These are phyloP conservation scores for Lepidurus arcticus DNA, from an alignment of 1,140 invertebrate genomes.

Conservation along the genomic window DNA sequence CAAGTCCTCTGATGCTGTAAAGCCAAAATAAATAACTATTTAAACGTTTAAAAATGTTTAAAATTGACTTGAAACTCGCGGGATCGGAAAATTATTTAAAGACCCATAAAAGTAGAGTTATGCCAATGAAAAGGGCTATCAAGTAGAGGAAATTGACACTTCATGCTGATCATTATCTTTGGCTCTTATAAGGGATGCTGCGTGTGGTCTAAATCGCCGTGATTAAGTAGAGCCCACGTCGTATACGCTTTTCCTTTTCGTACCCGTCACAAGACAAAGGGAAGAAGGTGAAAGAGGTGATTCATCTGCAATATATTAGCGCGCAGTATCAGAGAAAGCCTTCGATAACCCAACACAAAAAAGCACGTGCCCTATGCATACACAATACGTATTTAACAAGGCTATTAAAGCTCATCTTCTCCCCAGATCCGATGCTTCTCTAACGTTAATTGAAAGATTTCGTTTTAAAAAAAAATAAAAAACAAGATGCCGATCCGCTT, in stretches of 20 bases:
- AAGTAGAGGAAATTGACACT: constrained; percentile 15
- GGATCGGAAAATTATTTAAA: neutral
- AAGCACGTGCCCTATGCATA: neutral
- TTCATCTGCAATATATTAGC: constrained; percentile 19
- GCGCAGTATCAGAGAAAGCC: neutral
- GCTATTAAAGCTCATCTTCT: constrained; percentile 15
- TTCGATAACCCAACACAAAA: neutral
- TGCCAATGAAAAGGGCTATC: constrained; percentile 12
- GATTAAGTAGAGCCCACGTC: neutral
- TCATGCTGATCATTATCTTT: constrained; percentile 1
- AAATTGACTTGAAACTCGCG: too few species aligned
- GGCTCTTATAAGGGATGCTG: neutral
- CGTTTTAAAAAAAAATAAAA: neutral
- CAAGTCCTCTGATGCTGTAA: too few species aligned
- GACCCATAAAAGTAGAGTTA: constrained; percentile 16
- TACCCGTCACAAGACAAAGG: neutral
- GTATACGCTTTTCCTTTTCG: neutral
- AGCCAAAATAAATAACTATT: too few species aligned
- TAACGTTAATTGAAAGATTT: neutral
- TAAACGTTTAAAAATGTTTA: too few species aligned
- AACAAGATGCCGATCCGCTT: neutral
- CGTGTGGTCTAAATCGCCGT: constrained; percentile 13
- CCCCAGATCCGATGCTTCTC: neutral
- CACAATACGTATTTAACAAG: neutral
- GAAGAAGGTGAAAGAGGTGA: constrained; percentile 17